These are phyloP conservation scores for Lasius platythorax DNA, from an alignment of 2,888 invertebrate genomes.

Conservation along the genomic window DNA sequence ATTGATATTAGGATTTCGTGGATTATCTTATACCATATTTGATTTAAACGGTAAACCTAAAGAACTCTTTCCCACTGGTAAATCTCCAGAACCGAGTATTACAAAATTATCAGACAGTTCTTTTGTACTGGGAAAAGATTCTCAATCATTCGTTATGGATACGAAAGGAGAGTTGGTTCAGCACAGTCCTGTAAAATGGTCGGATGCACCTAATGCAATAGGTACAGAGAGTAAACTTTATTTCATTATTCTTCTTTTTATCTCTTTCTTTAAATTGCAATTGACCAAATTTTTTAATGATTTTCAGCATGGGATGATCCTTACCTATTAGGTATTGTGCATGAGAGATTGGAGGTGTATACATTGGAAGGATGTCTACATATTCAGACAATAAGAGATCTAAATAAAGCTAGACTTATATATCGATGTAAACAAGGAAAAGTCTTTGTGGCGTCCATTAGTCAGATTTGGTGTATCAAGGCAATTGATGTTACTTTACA, in stretches of 20 bases:
- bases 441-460: slow-evolving; percentile 94
- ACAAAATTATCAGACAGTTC: slow-evolving; percentile 91
- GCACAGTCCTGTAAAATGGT: slow-evolving; percentile 93
- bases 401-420: slow-evolving; percentile 92
- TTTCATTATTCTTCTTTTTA: not conserved
- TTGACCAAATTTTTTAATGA: slow-evolving; percentile 37
- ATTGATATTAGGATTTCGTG: slow-evolving; percentile 83
- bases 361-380: slow-evolving; percentile 93
- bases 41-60: slow-evolving; percentile 89
- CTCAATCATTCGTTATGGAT: slow-evolving; percentile 94
- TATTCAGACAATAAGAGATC: slow-evolving; percentile 93
- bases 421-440: slow-evolving; percentile 92
- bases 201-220: slow-evolving; percentile 91
- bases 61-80: slow-evolving; percentile 95
- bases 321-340: slow-evolving; percentile 94
- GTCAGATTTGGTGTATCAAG: slow-evolving; percentile 95
- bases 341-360: slow-evolving; percentile 94
- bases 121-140: slow-evolving; percentile 95
- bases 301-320: slow-evolving; percentile 96
- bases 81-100: slow-evolving; percentile 93
- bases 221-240: slow-evolving; percentile 85
- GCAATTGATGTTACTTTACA: slow-evolving; percentile 94
- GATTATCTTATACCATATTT: slow-evolving; percentile 82
- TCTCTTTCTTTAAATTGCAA: slow-evolving; percentile 1
- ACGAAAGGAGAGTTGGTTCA: slow-evolving; percentile 90